A percentile compares a stretch with the other conserved stretches of the same genome.
These are phyloP conservation scores for Aratinga solstitialis DNA, from an alignment of 2,797 vertebrate species.

Conservation along the genomic window DNA sequence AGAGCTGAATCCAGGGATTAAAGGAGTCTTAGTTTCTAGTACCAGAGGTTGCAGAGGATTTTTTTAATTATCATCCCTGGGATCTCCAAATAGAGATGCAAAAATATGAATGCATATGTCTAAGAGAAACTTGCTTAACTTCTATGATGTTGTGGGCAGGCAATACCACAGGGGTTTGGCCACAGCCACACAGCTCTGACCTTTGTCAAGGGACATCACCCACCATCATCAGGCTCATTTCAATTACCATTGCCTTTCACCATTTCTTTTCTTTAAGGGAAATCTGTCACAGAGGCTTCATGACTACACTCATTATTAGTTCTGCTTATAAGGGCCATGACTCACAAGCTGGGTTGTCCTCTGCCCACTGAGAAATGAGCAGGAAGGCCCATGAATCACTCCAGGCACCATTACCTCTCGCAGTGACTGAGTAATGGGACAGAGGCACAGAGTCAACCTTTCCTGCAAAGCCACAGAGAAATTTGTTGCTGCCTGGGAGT, in stretches of 20 bases:
- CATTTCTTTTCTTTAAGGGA: not conserved
- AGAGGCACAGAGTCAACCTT: not conserved
- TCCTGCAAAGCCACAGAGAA: not conserved
- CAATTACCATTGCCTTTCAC: not conserved
- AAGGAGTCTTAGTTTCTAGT: not conserved
- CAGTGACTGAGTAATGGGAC: not conserved
- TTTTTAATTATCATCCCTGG: not conserved
- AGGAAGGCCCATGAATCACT: not conserved
- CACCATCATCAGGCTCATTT: not conserved
- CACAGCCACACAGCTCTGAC: not conserved
- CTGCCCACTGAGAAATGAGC: not conserved
- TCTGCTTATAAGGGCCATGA: not conserved
- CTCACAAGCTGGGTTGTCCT: not conserved
- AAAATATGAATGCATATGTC: rapidly evolving
- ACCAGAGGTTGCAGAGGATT: not conserved
- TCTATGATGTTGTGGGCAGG: rapidly evolving
- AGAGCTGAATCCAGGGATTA: not conserved
- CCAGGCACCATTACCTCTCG: not conserved
- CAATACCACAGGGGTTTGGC: not conserved
- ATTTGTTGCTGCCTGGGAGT: not conserved
- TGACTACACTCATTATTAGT: not conserved
- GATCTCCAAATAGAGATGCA: not conserved
- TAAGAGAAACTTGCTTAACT: not conserved
- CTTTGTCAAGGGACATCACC: not conserved
- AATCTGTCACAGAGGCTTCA: not conserved